Evolutionary conservation across 23 tunicate species (phyloP).

Genomic region (Trididemnum miniatum): DNA sequence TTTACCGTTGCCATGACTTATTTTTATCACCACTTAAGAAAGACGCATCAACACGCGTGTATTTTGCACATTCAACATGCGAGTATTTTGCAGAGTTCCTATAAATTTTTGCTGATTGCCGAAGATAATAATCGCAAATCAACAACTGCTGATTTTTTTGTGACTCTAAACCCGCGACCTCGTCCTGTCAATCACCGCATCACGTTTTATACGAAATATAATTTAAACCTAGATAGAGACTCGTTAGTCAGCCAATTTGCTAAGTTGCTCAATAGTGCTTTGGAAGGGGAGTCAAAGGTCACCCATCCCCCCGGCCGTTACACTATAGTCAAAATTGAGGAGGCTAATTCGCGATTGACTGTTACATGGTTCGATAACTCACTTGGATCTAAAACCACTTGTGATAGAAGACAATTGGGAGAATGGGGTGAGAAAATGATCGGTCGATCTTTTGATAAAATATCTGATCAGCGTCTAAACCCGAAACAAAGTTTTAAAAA

Average conservation of each 20-base stretch:
- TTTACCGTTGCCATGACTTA: too few species aligned
- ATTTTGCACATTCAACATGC: too few species aligned
- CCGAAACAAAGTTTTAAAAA: neutral
- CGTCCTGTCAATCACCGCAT: constrained; percentile 62
- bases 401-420: constrained; percentile 13
- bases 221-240: neutral
- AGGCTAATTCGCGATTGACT: neutral
- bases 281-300: neutral
- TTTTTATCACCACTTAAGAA: too few species aligned
- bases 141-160: constrained; percentile 19
- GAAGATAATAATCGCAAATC: constrained; percentile 43
- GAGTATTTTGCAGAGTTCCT: constrained; percentile 18
- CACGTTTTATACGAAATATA: neutral
- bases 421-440: constrained; percentile 26
- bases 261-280: neutral
- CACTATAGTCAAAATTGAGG: constrained; percentile 33
- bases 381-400: constrained; percentile 19
- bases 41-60: too few species aligned
- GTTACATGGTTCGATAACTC: constrained; percentile 70
- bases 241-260: neutral
- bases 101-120: constrained; percentile 36
- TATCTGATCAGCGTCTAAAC: neutral
- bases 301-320: constrained; percentile 50
- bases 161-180: constrained; percentile 30
- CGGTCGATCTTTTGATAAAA: constrained; percentile 38